phyloP scores from a whole-genome alignment of 2,113 vertebrate species.

The Spermophilus dauricus region DNA sequence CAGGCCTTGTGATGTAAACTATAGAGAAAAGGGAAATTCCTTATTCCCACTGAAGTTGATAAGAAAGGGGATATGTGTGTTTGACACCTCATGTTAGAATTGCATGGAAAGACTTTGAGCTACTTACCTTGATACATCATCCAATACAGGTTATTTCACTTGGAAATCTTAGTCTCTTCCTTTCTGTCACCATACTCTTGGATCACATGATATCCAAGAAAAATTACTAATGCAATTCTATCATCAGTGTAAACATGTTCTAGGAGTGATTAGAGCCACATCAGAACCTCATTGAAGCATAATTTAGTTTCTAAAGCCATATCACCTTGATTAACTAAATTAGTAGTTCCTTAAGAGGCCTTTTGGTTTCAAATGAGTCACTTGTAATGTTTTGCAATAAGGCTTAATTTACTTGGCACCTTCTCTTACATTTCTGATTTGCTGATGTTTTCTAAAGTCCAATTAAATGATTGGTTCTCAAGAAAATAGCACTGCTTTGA shows the following conservation, averaged over 20 bases:
- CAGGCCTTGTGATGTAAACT: background rate
- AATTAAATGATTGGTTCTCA: constrained; percentile 68
- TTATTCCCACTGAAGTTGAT: background rate
- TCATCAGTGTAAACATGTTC: constrained; percentile 3
- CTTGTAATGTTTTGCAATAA: constrained; percentile 70
- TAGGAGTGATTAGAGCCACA: constrained; percentile 38
- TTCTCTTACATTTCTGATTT: constrained; percentile 65
- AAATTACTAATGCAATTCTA: constrained; percentile 16
- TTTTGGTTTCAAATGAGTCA: constrained; percentile 73
- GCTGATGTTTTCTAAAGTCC: constrained; percentile 58
- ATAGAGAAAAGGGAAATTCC: background rate
- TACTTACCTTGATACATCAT: background rate
- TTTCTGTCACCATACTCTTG: background rate
- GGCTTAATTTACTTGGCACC: constrained; percentile 68
- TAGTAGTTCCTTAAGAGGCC: constrained; percentile 68
- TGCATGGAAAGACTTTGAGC: background rate
- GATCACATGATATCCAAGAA: constrained; percentile 5
- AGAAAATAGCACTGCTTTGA: constrained; percentile 72
- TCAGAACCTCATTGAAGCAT: constrained; percentile 57
- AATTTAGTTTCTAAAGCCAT: constrained; percentile 68
- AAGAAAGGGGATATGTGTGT: background rate
- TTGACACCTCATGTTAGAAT: background rate
- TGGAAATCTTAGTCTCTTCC: constrained; percentile 12
- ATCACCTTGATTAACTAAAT: constrained; percentile 74
- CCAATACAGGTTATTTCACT: background rate